These are phyloP conservation scores for Tetramorium simillimum DNA, from an alignment of 1,140 invertebrate species.

Conservation along the genomic window DNA sequence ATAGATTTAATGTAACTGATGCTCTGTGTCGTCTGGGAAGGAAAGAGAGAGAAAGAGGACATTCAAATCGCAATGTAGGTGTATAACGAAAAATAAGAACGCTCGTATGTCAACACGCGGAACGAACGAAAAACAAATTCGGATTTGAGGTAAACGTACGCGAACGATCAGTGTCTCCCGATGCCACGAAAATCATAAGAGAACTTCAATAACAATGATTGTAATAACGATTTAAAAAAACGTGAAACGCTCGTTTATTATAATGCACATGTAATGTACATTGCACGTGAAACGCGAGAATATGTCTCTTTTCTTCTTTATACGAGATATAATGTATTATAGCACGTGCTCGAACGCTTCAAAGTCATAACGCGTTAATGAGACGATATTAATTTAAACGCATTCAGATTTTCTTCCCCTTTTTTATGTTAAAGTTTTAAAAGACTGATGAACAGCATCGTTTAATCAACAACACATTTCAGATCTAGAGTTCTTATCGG, in stretches of 20 bases:
- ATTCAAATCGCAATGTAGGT: neutral
- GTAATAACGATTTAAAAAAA: neutral
- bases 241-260: neutral
- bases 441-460: neutral
- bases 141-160: neutral
- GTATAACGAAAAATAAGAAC: neutral
- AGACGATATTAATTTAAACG: conserved; percentile 6
- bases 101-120: neutral
- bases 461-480: neutral
- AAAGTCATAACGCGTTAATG: neutral
- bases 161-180: neutral
- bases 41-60: neutral
- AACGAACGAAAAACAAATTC: neutral
- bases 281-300: neutral
- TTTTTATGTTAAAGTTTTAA: neutral
- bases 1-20: too few species aligned
- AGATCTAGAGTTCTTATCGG: neutral
- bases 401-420: neutral
- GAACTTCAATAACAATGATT: neutral
- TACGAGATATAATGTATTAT: conserved; percentile 3
- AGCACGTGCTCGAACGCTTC: neutral
- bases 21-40: neutral
- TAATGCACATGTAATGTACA: neutral
- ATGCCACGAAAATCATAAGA: neutral
- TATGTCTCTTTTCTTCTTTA: neutral